Conservation (phyloP, 2,113 vertebrate genomes). For the Mesocricetus auratus region DNA sequence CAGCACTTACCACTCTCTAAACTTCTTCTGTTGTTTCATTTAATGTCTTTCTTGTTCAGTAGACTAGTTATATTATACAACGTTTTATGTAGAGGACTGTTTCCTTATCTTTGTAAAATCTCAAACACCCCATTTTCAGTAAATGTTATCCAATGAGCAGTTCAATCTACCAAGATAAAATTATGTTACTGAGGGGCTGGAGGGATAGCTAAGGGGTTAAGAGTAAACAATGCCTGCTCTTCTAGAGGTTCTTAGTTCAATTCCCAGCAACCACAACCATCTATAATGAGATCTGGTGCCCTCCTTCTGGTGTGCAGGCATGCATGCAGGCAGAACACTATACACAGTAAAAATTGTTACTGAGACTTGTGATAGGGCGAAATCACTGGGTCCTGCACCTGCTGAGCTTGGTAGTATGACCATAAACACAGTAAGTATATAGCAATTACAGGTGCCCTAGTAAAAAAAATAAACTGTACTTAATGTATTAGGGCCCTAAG, state of each 20-base stretch:
- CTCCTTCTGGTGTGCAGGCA: no score
- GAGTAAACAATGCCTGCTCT: no score
- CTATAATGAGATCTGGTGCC: no score
- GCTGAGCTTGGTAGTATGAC: not conserved
- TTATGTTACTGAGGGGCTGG: not conserved
- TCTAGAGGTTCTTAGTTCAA: no score
- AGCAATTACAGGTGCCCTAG: not conserved
- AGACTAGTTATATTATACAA: not conserved
- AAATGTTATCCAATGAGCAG: not conserved
- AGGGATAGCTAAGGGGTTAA: no score
- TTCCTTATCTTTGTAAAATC: constrained; percentile 19
- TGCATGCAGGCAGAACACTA: no score
- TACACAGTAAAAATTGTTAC: not conserved
- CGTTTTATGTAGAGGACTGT: not conserved
- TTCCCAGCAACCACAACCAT: no score
- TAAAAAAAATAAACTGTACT: not conserved
- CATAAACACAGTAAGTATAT: not conserved
- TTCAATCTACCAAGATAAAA: not conserved
- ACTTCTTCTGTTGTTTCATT: not conserved
- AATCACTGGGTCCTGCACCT: not conserved
- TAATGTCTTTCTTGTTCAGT: not conserved
- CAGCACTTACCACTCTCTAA: not conserved
- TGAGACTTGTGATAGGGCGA: not conserved
- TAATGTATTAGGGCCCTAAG: not conserved
- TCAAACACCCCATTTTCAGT: not conserved